Evolutionary conservation across 2,888 invertebrate species (phyloP), one percentile per base, ranked within the genome.

Genomic region (Ophion costatus): DNA sequence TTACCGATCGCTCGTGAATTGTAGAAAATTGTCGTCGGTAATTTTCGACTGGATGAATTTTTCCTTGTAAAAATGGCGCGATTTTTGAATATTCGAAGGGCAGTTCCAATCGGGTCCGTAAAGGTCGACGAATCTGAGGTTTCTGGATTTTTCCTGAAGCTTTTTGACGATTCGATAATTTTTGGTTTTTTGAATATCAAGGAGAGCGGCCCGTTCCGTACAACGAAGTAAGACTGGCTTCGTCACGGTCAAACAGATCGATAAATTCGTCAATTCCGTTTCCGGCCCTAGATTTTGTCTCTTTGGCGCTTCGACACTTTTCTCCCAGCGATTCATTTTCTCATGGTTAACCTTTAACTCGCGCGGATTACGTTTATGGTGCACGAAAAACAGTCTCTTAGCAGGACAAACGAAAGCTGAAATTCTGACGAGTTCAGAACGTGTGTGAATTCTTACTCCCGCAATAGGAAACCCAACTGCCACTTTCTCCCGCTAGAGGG

Each of bases 31-130:
- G 29, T 51, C 63, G 51, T 88, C 90, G 51, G 82, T 87, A n/a
- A 90, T 70, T 63, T 85, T 89, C n/a, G 87, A 87, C 22, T 83
- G 75, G 81, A 87, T 56, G 73, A 90, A 90, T 87, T 87, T 86
- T 66, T 76, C 59, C 42, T 82, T 84, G 66, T 84, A 84, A 56
- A 38, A 66, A 59, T 74, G 45, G 51, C 84, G 81, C 10, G 33
- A 71, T 51, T 84, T 70, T 33, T 70, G 9, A 4, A 79, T 24
- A 29, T 61, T 75, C 9, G 24, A 59, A 0, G 51, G 70, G 51
- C 51, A 4, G 38, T 38, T 5, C 84, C 70, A 84, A 59, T 82
- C 64, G 17, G 82, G 82, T n/a, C 84, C 84, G 42, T 82, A 84
- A 2, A 82, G 75, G 22, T 82, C 79, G 17, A 45, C n/a, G 33